Evolutionary conservation across 2,113 vertebrate genomes (phyloP), one percentile per base, ranked within the genome.

Genomic region (Agapornis roseicollis): DNA sequence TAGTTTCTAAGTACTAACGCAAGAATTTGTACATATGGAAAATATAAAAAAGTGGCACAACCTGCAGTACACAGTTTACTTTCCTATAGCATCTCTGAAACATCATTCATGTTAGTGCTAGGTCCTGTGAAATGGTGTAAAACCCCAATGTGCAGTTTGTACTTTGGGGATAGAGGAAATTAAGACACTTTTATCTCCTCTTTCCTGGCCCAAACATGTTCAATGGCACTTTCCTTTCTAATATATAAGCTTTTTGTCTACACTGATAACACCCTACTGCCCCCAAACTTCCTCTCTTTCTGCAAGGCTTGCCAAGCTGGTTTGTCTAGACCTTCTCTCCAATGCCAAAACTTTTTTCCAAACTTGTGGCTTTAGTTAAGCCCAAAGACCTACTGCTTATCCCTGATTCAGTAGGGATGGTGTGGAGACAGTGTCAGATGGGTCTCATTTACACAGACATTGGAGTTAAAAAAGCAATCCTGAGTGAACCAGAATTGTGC

Each of bases 111-210:
- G 25, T 78, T 73, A 15, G 10, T 35, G 25, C 35, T 37, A 11
- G 3, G 8, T 79, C n/a, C 37, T 77, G 22, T 77, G 73, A 70
- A 44, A 39, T 52, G 29, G 16, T 52, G 33, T 8, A 44, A 56
- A 15, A 63, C 76, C 50, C 10, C 42, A 27, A 71, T 61, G 37
- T 14, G 20, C 4, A 10, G 6, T 52, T 65, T 80, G 35, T 70
- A 8, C 66, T 87, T 69, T 58, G 55, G 71, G 60, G 50, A 33
- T 17, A 63, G 53, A n/a, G 27, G 14, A n/a, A 69, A n/a, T 88
- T 17, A 18, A 0, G 0, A 0, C 35, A 73, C 19, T 70, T 66
- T 41, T 78, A 25, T 44, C 31, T 53, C 12, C 1, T 1, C n/a
- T 89, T 70, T 15, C 1, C 1, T 68, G 27, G 6, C 31, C 17